Evolutionary conservation across 2,888 invertebrate species (phyloP), one percentile per base, ranked within the genome.

Genomic region (Petrophora chlorosata): DNA sequence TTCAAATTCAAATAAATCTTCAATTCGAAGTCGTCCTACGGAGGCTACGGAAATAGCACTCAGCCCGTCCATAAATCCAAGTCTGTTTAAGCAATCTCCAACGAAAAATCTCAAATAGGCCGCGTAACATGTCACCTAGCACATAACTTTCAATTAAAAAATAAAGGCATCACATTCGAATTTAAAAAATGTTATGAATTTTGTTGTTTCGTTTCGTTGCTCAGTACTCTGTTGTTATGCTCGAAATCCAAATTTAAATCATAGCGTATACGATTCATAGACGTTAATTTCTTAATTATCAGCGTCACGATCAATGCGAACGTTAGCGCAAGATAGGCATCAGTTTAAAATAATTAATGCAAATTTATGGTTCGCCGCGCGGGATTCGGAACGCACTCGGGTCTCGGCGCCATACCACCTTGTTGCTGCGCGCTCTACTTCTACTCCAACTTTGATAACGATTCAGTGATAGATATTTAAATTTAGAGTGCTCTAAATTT

Each of bases 41-140:
- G 88, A 89, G 89, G 89, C 73, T 79, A 85, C 89, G 87, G 88
- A 89, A 89, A 90, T 90, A 90, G 82, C 86, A 83, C 84, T 84
- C 82, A 76, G 81, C 70, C 77, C 78, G 80, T 78, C 76, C 84
- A 87, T 90, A 89, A 90, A 89, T 90, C 79, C 76, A 67, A 74
- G 79, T 89, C 90, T 88, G 88, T 90, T 90, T 89, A 87, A 82
- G 79, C 79, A 79, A 85, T 83, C 82, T 81, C 78, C 71, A 81
- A 84, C 78, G 81, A 88, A 89, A 86, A 86, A 86, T 87, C 86
- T 79, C 73, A 84, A 85, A 85, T 85, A 83, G 82, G 68, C 75
- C 77, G 72, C 78, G 77, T 78, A 80, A 75, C 78, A 77, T 73
- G 74, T 76, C 79, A 73, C 68, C 69, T 77, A 68, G 68, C 65